Conservation (phyloP, 35 echinoderm and acorn worm genomes). For the Anneissia japonica region DNA sequence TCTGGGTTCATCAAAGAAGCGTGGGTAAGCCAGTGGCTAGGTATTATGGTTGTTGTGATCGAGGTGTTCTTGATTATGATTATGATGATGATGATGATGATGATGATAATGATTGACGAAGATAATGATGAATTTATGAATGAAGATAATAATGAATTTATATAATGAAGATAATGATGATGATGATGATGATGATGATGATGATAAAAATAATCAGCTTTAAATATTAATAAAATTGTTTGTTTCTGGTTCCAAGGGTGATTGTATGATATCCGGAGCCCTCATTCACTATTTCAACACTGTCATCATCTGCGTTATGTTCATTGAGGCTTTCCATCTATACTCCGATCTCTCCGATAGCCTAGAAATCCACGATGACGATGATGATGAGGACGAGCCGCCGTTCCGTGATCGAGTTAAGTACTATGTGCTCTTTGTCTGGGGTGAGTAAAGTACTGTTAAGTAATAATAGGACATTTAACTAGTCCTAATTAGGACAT, state of each 20-base stretch:
- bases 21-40: not conserved
- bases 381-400: not conserved
- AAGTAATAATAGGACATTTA: too few relatives aligned
- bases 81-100: too few relatives aligned
- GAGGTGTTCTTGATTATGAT: too few relatives aligned
- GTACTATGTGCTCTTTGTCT: not conserved
- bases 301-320: not conserved
- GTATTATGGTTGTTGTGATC: too few relatives aligned
- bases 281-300: not conserved
- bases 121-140: too few relatives aligned
- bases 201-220: not conserved
- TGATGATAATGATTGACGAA: not conserved
- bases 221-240: not conserved
- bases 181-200: too few relatives aligned
- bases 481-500: too few relatives aligned
- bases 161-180: too few relatives aligned
- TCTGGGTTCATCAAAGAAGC: not conserved
- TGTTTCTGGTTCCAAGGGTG: not conserved
- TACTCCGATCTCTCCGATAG: not conserved
- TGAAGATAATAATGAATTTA: too few relatives aligned
- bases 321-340: not conserved
- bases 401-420: not conserved
- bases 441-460: not conserved
- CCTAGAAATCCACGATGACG: not conserved
- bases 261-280: not conserved